Base-by-base conservation (phyloP, 2,113 vertebrate genomes). In the Pteropus alecto region DNA sequence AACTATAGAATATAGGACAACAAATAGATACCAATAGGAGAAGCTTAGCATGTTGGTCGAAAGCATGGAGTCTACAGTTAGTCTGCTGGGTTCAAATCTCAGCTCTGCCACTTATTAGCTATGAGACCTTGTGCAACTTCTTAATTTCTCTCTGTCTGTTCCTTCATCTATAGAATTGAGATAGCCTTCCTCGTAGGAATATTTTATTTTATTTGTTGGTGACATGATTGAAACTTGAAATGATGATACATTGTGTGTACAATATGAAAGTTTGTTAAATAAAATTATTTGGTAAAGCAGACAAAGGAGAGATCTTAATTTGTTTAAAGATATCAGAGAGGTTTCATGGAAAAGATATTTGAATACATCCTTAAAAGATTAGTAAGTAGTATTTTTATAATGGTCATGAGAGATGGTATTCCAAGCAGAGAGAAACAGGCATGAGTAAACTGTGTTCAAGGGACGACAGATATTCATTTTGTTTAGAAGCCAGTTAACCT, bases 391-490 rank as follows among this genome's bases (percentile, higher is more conserved):
- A 63, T 81, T 89, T 87, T 26, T 92, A 48, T 68, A 81, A 86
- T 56, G 19, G 7, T 87, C 7, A 15, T 33, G 5, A 81, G 43
- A 4, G 41, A 65, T 81, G 15, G 14, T 63, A 76, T 56, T 78
- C n/a, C 26, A 67, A 26, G 28, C 11, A 38, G 18, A 90, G 1
- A 24, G n/a, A 79, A 88, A 81, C 7, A 87, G 51, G 15, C 56
- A 71, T 63, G 56, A 88, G 41, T 61, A 90, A 85, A 13, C 58
- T 58, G 6, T 91, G 4, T 68, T 81, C 43, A 88, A 18, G 33
- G 60, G 92, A 91, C 24, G 43, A 71, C 33, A 94, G 13, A 54
- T 86, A 95, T 54, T 10, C 35, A 35, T 90, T 85, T 96, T 92
- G 26, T 91, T 88, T 71, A 65, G 14, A 81, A 48, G 38, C 6